Evolutionary conservation across 2,113 vertebrate genomes (phyloP).

Genomic region (Nycticebus coucang): DNA sequence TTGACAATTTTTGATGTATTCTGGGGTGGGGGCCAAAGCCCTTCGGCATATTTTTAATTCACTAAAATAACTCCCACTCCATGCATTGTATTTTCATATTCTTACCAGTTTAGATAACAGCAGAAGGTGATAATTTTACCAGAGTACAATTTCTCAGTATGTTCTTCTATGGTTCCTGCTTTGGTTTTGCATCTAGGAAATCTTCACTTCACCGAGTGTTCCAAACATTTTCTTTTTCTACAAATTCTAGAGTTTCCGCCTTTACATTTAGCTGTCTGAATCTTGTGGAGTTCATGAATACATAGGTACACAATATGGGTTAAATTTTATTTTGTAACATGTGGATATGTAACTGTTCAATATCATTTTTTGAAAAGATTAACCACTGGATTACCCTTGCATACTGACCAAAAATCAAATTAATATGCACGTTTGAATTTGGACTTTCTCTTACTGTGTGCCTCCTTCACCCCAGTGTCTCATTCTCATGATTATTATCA

Average conservation of each 20-base stretch:
- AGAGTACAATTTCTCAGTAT: not conserved
- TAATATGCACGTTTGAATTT: not conserved
- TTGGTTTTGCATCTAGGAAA: not conserved
- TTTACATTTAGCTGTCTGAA: not conserved
- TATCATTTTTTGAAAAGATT: not conserved
- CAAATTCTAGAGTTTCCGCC: not conserved
- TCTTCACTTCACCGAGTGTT: too few species aligned
- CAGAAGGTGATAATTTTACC: not conserved
- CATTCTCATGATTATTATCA: not conserved
- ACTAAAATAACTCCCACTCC: not conserved
- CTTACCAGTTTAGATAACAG: not conserved
- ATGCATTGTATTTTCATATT: not conserved
- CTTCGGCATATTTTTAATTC: not conserved
- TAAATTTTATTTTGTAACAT: not conserved
- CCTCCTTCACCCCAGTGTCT: not conserved
- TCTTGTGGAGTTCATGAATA: not conserved
- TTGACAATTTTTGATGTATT: not conserved
- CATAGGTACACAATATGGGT: too few species aligned
- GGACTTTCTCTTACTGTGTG: not conserved
- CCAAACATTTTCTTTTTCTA: not conserved
- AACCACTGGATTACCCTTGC: not conserved
- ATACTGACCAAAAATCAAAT: not conserved
- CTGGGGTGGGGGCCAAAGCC: fast-evolving
- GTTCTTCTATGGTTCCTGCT: not conserved
- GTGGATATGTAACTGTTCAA: not conserved